Evolutionary conservation across 2,888 invertebrate species (phyloP), one percentile per base, ranked within the genome.

Genomic region (Slavum lentiscoides): DNA sequence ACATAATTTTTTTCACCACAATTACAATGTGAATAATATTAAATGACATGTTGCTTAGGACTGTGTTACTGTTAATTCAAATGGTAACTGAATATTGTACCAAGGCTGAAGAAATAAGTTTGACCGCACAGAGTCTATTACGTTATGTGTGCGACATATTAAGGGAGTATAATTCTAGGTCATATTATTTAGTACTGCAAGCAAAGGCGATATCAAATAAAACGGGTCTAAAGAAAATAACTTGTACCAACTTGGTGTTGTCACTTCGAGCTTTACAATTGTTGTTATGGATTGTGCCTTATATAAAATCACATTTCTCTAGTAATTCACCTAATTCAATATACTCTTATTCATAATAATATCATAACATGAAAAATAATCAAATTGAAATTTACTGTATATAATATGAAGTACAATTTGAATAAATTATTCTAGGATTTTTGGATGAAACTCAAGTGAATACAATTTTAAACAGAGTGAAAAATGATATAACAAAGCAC

Each of bases 21-120:
- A 74, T 17, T 66, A 23, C 19, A 21, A 67, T 39, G 0, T 11
- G 23, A 23, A n/a, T 59, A 68, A 76, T 68, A 49, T 73, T 9
- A 37, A 7, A 19, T 49, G 49, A 19, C 30, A 72, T 83, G 77
- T 85, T 83, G 80, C 85, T 82, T 83, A 89, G 90, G 58, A 93
- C 96, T 55, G 95, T 94, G 39, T 89, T 98, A 84, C 90, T 97
- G 85, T 89, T 98, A 83, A 90, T 98, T 82, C 93, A 94, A 87
- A 94, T 97, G 88, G 90, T 97, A 84, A 91, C 94, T 83, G 97
- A 98, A 87, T 98, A 98, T 86, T 96, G 97, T 88, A 91, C 91
- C n/a, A 82, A 84, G 55, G 85, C 84, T 1, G 84, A 84, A 59
- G 85, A 85, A 37, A 83, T 84, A 39, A 83, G 84, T 15, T 75